phyloP scores from a whole-genome alignment of 2,888 invertebrate genomes.

The Troilus luridus region DNA sequence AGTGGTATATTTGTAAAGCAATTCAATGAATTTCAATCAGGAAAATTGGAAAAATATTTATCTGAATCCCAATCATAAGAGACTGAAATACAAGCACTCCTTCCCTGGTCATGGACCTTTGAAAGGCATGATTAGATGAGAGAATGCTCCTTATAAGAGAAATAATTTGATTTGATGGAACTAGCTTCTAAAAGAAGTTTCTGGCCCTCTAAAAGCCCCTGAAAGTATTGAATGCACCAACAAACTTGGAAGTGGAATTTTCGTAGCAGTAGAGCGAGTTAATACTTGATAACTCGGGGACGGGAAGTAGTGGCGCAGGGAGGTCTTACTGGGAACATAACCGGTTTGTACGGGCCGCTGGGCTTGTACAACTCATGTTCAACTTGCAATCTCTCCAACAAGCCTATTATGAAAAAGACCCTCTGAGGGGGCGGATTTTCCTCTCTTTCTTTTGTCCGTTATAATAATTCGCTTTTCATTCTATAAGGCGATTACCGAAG shows the following conservation, averaged over 20 bases:
- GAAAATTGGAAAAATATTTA: not conserved
- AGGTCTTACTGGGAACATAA: slow-evolving; percentile 23
- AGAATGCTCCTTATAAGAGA: not conserved
- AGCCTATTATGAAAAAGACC: slow-evolving; percentile 55
- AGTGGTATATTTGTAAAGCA: not conserved
- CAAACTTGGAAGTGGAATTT: slow-evolving; percentile 43
- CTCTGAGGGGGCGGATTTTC: not conserved
- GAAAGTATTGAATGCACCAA: slow-evolving; percentile 1
- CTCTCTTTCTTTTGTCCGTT: not conserved
- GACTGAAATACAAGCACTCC: not conserved
- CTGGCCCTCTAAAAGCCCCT: not conserved
- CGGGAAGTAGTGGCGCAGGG: too few relatives aligned
- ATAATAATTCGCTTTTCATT: not conserved
- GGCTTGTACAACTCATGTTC: slow-evolving; percentile 38
- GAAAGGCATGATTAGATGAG: not conserved
- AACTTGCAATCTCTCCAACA: slow-evolving; percentile 50
- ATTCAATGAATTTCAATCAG: not conserved
- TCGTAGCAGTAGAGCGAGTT: not conserved
- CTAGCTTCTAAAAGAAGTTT: not conserved
- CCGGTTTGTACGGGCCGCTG: slow-evolving; percentile 29
- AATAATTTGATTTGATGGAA: not conserved
- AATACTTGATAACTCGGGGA: not conserved
- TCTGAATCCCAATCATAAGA: not conserved
- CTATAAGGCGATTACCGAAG: not conserved
- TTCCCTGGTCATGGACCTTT: not conserved